Conservation (phyloP, 1,140 invertebrate genomes). For the Grapholita molesta region DNA sequence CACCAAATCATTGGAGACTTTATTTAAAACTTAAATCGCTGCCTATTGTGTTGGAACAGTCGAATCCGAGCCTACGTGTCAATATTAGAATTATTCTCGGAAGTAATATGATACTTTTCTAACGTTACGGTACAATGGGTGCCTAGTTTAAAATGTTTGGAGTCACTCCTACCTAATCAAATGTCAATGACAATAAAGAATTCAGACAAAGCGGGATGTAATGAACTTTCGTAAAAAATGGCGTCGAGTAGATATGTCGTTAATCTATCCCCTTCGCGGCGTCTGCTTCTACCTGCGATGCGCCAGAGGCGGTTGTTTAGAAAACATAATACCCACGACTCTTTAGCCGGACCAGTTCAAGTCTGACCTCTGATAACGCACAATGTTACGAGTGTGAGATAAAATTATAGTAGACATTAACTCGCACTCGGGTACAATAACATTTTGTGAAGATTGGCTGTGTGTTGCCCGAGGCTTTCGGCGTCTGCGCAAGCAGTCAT, state of each 20-base stretch:
- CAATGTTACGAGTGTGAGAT: not conserved
- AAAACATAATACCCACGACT: not conserved
- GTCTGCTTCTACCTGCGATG: not conserved
- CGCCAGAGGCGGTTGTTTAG: not conserved
- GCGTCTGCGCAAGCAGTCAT: not conserved
- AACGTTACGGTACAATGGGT: slow-evolving; percentile 8
- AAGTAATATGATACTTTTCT: slow-evolving; percentile 53
- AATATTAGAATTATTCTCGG: slow-evolving; percentile 41
- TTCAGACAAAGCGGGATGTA: not conserved
- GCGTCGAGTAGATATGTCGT: not conserved
- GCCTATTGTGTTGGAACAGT: slow-evolving; percentile 35
- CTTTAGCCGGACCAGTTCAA: not conserved
- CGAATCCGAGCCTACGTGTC: slow-evolving; percentile 33
- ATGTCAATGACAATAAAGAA: slow-evolving; percentile 14
- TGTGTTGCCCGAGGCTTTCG: not conserved
- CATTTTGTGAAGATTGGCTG: not conserved
- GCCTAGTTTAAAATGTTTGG: slow-evolving; percentile 12
- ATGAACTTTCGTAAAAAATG: slow-evolving; percentile 6
- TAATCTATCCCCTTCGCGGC: not conserved
- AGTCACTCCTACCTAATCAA: slow-evolving; percentile 16
- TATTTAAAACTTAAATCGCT: slow-evolving; percentile 31
- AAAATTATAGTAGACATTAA: not conserved
- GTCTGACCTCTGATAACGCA: not conserved
- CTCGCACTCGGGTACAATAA: not conserved
- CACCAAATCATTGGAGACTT: slow-evolving; percentile 34